Evolutionary conservation across 1,140 invertebrate genomes (phyloP).

Genomic region (Drosophila virilis): DNA sequence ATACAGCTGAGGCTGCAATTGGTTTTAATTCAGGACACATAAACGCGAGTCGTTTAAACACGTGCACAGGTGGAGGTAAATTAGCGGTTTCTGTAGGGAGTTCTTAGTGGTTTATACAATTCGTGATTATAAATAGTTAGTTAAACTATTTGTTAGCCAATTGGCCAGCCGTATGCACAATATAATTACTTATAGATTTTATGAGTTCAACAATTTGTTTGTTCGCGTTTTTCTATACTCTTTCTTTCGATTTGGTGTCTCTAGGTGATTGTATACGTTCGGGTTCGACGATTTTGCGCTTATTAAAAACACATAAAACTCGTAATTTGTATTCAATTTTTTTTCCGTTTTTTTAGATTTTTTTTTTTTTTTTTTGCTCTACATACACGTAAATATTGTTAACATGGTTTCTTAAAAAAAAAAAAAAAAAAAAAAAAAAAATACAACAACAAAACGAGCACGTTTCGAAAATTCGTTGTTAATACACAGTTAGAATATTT

Average conservation of each 20-base stretch:
- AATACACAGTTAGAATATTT: slow-evolving; percentile 37
- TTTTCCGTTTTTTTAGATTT: slow-evolving; percentile 10
- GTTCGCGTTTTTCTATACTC: not conserved
- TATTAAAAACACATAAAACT: slow-evolving; percentile 33
- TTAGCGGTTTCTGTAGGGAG: slow-evolving; percentile 44
- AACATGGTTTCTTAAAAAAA: slow-evolving; percentile 17
- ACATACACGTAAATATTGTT: slow-evolving; percentile 44
- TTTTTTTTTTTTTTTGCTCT: slow-evolving; percentile 24
- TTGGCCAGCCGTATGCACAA: slow-evolving; percentile 16
- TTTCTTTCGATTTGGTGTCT: slow-evolving; percentile 31
- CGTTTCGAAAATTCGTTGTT: slow-evolving; percentile 45
- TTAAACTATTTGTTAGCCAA: not conserved
- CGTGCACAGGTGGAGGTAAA: slow-evolving; percentile 55
- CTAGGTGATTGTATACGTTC: slow-evolving; percentile 46
- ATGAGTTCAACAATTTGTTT: not conserved
- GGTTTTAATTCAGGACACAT: not conserved
- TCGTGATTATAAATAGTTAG: not conserved
- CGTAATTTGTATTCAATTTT: slow-evolving; percentile 1
- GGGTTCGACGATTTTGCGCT: slow-evolving; percentile 16
- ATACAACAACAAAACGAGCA: not conserved
- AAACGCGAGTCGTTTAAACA: slow-evolving; percentile 1
- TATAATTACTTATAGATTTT: not conserved
- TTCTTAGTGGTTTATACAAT: slow-evolving; percentile 5
- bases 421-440: slow-evolving; percentile 1
- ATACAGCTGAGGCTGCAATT: slow-evolving; percentile 11